Evolutionary conservation across 2,888 invertebrate genomes (phyloP), one percentile per base, ranked within the genome.

Genomic region (Vannuccia rotundouncinata): DNA sequence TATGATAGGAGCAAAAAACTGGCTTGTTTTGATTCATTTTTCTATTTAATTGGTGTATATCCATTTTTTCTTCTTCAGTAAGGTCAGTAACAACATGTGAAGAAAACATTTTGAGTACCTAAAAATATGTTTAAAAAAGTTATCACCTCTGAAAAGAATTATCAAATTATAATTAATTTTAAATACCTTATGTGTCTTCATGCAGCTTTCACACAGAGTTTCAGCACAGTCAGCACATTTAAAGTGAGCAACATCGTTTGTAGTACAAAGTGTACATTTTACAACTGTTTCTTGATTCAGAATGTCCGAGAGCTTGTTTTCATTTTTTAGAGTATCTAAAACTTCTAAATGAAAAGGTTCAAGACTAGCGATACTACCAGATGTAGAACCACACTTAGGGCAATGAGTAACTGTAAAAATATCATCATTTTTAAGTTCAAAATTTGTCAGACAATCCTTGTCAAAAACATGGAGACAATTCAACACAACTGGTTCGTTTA

Each of bases 161-260:
- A n/a, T n/a, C n/a, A n/a, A n/a, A 73, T 22, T 22, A 13, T 13
- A 73, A 22, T 73, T 13, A 73, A 13, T 5, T 27, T 22, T 22
- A 73, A 74, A 31, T 77, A 66, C 79, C 29, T 80, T 80, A 28
- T 80, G 80, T 1, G 76, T 45, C 17, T n/a, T 79, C 29, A 45
- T 80, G 59, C 80, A 80, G 10, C 73, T 29, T 22, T 80, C 73
- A 59, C 80, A 80, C 2, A 80, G 77, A 2, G 78, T 25, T 10
- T 75, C 80, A 31, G 80, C 80, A 59, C 80, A 80, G n/a, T 80
- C 59, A 1, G 76, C 73, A 27, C 80, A 80, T 29, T 73, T 79
- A 28, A 25, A 80, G 13, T 77, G 10, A 30, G 79, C 78, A 25
- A 78, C 80, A 27, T 79, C 73, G 0, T 75, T 75, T 28, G 31